Evolutionary conservation across 1,140 invertebrate species (phyloP), one percentile per base, ranked within the genome.

Genomic region (Lucilia sericata): DNA sequence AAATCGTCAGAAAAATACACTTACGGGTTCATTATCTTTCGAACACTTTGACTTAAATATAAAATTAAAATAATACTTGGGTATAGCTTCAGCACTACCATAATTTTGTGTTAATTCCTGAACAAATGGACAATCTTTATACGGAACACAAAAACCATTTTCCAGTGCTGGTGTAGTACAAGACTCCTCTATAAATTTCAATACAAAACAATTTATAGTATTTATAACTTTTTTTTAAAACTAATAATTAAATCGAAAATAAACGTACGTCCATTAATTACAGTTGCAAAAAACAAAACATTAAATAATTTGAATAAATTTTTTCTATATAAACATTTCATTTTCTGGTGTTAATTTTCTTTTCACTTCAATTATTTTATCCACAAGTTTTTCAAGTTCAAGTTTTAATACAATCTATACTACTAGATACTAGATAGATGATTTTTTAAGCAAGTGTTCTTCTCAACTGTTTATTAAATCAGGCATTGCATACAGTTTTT

Each of bases 21-120:
- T 12, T 80, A 80, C 76, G 2, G 76, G 42, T 80, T 80, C 42
- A 25, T 80, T 80, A 14, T 49, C 76, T 10, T n/a, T 21, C 2
- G 76, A 80, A 51, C 76, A 80, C 47, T 80, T 80, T 51, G 47
- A 80, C 47, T 80, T 19, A 19, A 49, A 49, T 2, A 80, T 80
- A 51, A 19, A 80, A 70, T 70, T 25, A 8, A 70, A 70, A 70
- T 70, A 12, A 70, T 70, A 19, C 21, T 70, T 19, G 17, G 65
- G 65, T 25, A 70, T 70, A 21, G 4, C 19, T 12, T 10, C n/a
- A 10, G n/a, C 8, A 70, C 65, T 70, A 12, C 65, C 65, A 70
- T 21, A 19, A 21, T 51, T 51, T 12, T 21, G 3, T 80, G 42
- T 14, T n/a, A 80, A 9, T 49, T 49, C 19, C 2, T 49, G 49